Percentiles rank a stretch among this genome's conserved stretches.
phyloP scores from a whole-genome alignment of 1,140 invertebrate genomes.

The Pomacea maculata region DNA sequence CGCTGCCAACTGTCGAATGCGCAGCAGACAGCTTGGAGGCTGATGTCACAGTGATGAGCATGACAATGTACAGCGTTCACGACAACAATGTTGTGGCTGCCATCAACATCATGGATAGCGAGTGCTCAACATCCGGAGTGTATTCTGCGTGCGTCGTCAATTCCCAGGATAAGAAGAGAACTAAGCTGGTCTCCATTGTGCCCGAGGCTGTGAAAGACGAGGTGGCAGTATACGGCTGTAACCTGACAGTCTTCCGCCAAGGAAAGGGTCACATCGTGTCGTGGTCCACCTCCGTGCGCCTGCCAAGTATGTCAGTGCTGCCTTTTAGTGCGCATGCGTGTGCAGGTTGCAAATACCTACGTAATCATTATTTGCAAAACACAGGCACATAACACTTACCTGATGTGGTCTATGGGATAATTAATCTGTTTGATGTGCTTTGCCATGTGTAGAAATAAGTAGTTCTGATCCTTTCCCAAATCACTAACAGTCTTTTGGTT shows the following conservation, averaged over 20 bases:
- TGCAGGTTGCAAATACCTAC: too few species aligned
- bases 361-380: too few species aligned
- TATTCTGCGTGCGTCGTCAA: neutral
- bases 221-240: neutral
- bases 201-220: neutral
- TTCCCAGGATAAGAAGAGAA: neutral
- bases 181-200: neutral
- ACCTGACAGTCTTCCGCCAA: neutral
- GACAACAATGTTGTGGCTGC: neutral
- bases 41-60: neutral
- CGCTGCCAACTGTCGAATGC: neutral
- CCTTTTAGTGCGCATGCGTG: too few species aligned
- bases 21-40: neutral
- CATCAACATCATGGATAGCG: neutral
- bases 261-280: too few species aligned
- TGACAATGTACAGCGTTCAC: neutral
- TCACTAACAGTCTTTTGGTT: too few species aligned
- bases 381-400: too few species aligned
- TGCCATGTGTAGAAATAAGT: too few species aligned
- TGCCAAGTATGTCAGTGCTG: too few species aligned
- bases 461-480: too few species aligned
- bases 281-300: too few species aligned
- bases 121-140: neutral
- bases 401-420: too few species aligned
- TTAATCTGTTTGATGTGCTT: too few species aligned